Percentiles rank a stretch among this genome's conserved stretches.
phyloP scores from a whole-genome alignment of 2,888 invertebrate genomes.

The Amiota minor region DNA sequence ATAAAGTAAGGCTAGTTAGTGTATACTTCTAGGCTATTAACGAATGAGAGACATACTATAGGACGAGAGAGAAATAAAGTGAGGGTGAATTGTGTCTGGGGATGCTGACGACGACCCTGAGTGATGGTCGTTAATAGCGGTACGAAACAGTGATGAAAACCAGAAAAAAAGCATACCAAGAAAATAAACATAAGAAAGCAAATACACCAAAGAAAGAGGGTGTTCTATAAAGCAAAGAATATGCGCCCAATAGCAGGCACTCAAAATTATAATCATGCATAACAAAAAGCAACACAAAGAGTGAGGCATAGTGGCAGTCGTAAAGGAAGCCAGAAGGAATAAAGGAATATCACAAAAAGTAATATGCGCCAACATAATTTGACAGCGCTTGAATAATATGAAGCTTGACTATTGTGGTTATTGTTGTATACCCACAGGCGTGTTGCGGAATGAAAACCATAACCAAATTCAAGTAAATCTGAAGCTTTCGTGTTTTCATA shows the following conservation, averaged over 20 bases:
- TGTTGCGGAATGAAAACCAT: not conserved
- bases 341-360: slow-evolving; percentile 6
- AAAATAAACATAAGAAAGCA: not conserved
- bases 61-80: not conserved
- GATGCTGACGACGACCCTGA: not conserved
- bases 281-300: not conserved
- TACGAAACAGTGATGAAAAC: not conserved
- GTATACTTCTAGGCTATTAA: slow-evolving; percentile 12
- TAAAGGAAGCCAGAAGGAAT: not conserved
- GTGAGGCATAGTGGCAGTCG: not conserved
- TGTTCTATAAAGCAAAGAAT: not conserved
- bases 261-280: slow-evolving; percentile 27
- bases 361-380: slow-evolving; percentile 22
- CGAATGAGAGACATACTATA: not conserved
- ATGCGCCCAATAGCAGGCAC: slow-evolving; percentile 11
- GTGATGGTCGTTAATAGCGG: not conserved
- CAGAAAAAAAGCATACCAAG: not conserved
- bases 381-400: slow-evolving; percentile 13
- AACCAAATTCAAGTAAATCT: slow-evolving; percentile 8
- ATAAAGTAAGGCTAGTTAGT: too few species aligned
- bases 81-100: not conserved
- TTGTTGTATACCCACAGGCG: slow-evolving; percentile 20
- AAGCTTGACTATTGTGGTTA: not conserved
- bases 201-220: not conserved
- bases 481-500: not conserved